Percentiles rank a stretch among this genome's conserved stretches.
Conservation (phyloP, 1,140 invertebrate genomes). For the Elysia chlorotica region DNA sequence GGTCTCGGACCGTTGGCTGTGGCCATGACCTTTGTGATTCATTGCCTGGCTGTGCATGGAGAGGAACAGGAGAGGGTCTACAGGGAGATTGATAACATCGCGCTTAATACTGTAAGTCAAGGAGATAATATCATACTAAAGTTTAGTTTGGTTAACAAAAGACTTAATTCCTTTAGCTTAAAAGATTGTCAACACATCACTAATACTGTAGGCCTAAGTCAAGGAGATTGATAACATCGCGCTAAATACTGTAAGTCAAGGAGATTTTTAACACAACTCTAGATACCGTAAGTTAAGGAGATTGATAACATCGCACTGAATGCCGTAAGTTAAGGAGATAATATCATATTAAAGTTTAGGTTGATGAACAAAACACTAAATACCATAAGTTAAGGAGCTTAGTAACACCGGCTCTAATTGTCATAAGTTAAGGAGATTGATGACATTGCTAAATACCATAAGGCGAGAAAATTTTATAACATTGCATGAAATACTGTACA, state of each 20-base stretch:
- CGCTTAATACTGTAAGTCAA: neutral
- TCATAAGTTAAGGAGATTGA: no score
- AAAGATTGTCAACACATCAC: neutral
- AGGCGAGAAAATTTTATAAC: no score
- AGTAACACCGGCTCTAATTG: neutral
- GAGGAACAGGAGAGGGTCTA: neutral
- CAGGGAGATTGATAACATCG: neutral
- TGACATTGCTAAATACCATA: neutral
- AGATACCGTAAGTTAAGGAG: no score
- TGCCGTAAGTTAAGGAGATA: neutral
- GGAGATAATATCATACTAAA: neutral
- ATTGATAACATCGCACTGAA: neutral
- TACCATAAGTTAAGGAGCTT: neutral
- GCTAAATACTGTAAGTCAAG: neutral
- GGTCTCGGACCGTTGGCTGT: conserved; percentile 1
- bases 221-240: no score
- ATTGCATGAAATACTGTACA: no score
- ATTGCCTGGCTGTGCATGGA: neutral
- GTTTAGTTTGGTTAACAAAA: neutral
- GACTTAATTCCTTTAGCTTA: neutral
- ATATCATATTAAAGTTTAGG: neutral
- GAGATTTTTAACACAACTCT: no score
- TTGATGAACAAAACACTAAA: neutral
- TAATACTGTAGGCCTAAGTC: no score
- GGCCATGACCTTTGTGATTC: conserved; percentile 8